Evolutionary conservation across 2,113 vertebrate species (phyloP).

Genomic region (Macroglossus sobrinus): DNA sequence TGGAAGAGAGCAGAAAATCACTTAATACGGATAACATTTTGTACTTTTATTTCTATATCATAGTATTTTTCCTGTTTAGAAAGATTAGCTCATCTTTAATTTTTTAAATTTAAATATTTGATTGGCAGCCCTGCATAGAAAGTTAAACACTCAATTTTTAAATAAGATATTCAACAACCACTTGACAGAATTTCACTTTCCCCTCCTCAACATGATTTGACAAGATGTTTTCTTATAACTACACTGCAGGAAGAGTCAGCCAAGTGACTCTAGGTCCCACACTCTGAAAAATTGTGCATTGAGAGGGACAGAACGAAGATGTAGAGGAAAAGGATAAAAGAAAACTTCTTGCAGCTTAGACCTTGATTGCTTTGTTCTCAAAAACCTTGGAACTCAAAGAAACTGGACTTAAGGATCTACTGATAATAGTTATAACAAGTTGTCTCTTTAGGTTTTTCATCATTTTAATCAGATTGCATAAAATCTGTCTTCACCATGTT

Average conservation of each 20-base stretch:
- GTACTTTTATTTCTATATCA: not conserved
- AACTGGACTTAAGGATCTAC: not conserved
- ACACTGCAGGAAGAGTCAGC: not conserved
- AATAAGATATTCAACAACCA: not conserved
- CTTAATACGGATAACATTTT: not conserved
- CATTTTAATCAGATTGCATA: not conserved
- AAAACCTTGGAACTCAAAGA: not conserved
- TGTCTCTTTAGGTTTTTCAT: not conserved
- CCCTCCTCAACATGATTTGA: not conserved
- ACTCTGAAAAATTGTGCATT: not conserved
- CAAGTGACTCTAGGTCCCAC: not conserved
- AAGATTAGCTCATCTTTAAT: not conserved
- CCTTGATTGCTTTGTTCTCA: not conserved
- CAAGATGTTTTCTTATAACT: not conserved
- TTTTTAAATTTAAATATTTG: not conserved
- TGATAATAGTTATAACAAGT: not conserved
- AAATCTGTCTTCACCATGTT: not conserved
- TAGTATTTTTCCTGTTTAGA: not conserved
- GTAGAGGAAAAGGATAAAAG: not conserved
- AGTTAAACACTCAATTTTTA: not conserved
- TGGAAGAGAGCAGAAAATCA: not conserved
- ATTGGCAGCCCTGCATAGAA: not conserved
- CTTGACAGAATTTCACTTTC: not conserved
- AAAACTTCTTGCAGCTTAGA: not conserved
- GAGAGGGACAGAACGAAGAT: not conserved